A percentile compares a stretch with the other conserved stretches of the same genome.
Evolutionary conservation across 2,888 invertebrate species (phyloP).

Genomic region (Azorinus chamasolen): DNA sequence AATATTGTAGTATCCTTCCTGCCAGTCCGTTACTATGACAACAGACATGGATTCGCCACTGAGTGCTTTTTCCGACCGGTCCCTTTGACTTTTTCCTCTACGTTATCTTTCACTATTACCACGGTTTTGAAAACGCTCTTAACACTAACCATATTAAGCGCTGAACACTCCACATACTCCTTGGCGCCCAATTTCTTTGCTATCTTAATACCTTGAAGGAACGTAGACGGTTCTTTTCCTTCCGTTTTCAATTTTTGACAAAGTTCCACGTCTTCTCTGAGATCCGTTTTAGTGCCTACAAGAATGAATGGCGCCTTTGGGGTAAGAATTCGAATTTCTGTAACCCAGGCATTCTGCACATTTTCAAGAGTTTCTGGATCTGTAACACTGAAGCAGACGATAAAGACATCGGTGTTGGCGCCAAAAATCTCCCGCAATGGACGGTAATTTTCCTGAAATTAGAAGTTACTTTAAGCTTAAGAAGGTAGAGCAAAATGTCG

Average conservation of each 20-base stretch:
- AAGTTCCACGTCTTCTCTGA: conserved; percentile 58
- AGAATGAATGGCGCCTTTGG: conserved; percentile 71
- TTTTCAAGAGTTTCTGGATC: conserved; percentile 73
- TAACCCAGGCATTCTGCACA: conserved; percentile 74
- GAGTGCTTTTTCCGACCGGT: background rate
- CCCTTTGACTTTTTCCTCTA: conserved; percentile 39
- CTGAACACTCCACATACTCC: conserved; percentile 77
- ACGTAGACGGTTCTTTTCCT: conserved; percentile 52
- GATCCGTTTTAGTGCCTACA: conserved; percentile 75
- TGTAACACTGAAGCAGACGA: conserved; percentile 78
- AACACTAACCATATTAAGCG: conserved; percentile 70
- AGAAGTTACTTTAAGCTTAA: too few relatives aligned
- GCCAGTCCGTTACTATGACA: too few relatives aligned
- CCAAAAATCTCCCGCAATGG: conserved; percentile 73
- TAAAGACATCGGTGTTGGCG: conserved; percentile 73
- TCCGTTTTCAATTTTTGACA: conserved; percentile 47
- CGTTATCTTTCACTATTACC: conserved; percentile 51
- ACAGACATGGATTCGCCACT: too few relatives aligned
- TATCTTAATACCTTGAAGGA: conserved; percentile 70
- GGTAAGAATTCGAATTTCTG: conserved; percentile 68
- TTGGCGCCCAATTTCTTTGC: conserved; percentile 73
- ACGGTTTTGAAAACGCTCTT: conserved; percentile 74
- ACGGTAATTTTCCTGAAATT: conserved; percentile 77
- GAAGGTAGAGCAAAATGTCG: too few relatives aligned
- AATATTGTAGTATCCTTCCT: too few relatives aligned